Evolutionary conservation across 1,140 invertebrate genomes (phyloP).

Genomic region (Chrysomallon squamiferum): DNA sequence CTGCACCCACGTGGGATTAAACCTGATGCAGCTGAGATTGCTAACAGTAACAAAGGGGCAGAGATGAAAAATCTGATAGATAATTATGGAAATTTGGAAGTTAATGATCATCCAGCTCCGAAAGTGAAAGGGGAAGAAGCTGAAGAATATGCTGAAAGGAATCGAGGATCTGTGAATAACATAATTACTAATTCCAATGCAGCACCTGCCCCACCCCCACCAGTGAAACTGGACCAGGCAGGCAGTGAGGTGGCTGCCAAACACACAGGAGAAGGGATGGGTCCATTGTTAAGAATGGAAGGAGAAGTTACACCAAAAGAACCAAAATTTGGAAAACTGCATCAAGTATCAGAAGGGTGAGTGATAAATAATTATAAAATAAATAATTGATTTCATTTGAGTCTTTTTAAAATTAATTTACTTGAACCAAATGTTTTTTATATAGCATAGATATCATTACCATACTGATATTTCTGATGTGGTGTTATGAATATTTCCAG

Average conservation of each 20-base stretch:
- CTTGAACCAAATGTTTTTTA: too few relatives aligned
- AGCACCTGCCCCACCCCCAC: slow-evolving; percentile 27
- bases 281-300: slow-evolving; percentile 51
- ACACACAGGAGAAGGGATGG: slow-evolving; percentile 50
- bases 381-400: too few relatives aligned
- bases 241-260: slow-evolving; percentile 54
- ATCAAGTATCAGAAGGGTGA: slow-evolving; percentile 53
- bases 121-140: slow-evolving; percentile 52
- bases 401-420: too few relatives aligned
- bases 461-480: too few relatives aligned
- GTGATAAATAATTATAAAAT: slow-evolving; percentile 12
- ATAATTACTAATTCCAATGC: slow-evolving; percentile 52
- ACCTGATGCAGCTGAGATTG: slow-evolving; percentile 41
- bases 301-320: slow-evolving; percentile 30
- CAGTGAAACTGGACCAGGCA: slow-evolving; percentile 44
- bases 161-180: slow-evolving; percentile 47
- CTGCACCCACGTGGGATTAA: slow-evolving; percentile 45
- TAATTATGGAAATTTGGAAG: slow-evolving; percentile 48
- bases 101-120: slow-evolving; percentile 22
- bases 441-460: too few relatives aligned
- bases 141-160: slow-evolving; percentile 50
- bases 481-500: too few relatives aligned
- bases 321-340: slow-evolving; percentile 42
- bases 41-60: slow-evolving; percentile 45
- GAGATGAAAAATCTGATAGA: slow-evolving; percentile 54